These are phyloP conservation scores for Hassar affinis DNA, from an alignment of 2,113 vertebrate species.

Conservation along the genomic window DNA sequence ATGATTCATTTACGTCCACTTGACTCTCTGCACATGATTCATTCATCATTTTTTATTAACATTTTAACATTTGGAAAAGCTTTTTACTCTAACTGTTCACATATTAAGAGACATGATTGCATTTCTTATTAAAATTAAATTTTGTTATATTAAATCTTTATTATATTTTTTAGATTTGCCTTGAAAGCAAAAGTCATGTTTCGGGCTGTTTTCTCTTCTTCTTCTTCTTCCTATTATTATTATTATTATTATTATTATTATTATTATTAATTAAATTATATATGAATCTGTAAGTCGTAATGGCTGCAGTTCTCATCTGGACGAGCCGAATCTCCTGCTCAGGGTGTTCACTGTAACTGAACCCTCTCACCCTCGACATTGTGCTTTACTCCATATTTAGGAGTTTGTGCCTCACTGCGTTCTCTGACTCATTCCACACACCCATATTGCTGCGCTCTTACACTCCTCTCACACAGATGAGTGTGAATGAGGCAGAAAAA, in stretches of 20 bases:
- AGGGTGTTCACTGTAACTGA: neutral
- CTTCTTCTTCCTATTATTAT: too few species aligned
- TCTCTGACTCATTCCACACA: slow-evolving; percentile 32
- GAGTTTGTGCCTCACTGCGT: slow-evolving; percentile 18
- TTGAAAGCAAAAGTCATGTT: too few species aligned
- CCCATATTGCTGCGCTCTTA: slow-evolving; percentile 6
- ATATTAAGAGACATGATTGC: too few species aligned
- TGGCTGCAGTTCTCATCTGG: neutral
- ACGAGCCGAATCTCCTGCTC: neutral
- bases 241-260: too few species aligned
- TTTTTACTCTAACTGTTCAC: too few species aligned
- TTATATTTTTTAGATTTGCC: too few species aligned
- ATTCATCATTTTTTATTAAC: too few species aligned
- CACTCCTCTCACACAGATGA: slow-evolving; percentile 5
- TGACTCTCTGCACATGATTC: neutral
- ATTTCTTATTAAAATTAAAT: too few species aligned
- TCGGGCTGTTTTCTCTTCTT: too few species aligned
- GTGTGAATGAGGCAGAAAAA: slow-evolving; percentile 15
- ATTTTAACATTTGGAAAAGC: too few species aligned
- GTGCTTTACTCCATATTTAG: slow-evolving; percentile 4
- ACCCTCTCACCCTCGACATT: slow-evolving; percentile 3
- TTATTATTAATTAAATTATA: too few species aligned
- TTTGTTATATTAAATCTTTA: too few species aligned
- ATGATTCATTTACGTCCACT: neutral
- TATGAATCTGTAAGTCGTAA: neutral